These are phyloP conservation scores for Sarcophaga subvicina DNA, from an alignment of 2,888 invertebrate genomes.

Conservation along the genomic window DNA sequence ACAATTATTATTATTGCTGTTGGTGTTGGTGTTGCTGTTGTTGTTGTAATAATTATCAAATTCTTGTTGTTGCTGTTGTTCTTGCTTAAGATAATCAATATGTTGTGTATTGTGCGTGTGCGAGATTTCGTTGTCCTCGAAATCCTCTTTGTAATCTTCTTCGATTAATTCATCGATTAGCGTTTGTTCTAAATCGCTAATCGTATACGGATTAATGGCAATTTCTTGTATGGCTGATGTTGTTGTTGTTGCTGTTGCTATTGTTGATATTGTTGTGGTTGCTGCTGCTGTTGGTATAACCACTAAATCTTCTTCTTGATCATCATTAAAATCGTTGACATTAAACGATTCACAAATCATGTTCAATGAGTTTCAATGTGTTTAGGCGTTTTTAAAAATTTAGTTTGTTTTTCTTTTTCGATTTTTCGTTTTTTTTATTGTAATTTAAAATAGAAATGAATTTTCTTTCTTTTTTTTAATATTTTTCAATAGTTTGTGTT, in stretches of 20 bases:
- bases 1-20: too few relatives aligned
- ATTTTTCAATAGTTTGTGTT: neutral
- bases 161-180: slow-evolving; percentile 62
- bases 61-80: slow-evolving; percentile 5
- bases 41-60: neutral
- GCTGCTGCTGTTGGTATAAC: slow-evolving; percentile 36
- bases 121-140: slow-evolving; percentile 51
- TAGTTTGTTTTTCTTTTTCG: neutral
- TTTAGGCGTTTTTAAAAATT: neutral
- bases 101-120: too few relatives aligned
- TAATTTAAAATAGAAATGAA: neutral
- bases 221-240: slow-evolving; percentile 44
- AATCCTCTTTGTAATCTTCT: slow-evolving; percentile 60
- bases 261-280: slow-evolving; percentile 5
- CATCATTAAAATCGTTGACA: slow-evolving; percentile 59
- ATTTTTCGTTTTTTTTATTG: neutral
- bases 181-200: slow-evolving; percentile 53
- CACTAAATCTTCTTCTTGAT: slow-evolving; percentile 47
- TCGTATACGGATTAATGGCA: slow-evolving; percentile 50
- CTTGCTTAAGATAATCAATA: neutral
- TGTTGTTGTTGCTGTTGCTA: slow-evolving; percentile 20
- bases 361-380: slow-evolving; percentile 25
- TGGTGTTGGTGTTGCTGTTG: too few relatives aligned
- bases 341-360: slow-evolving; percentile 65
- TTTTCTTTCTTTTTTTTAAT: slow-evolving; percentile 1